A percentile compares a stretch with the other conserved stretches of the same genome.
Evolutionary conservation across 2,113 vertebrate genomes (phyloP).

Genomic region (Pachypanchax playfairii): DNA sequence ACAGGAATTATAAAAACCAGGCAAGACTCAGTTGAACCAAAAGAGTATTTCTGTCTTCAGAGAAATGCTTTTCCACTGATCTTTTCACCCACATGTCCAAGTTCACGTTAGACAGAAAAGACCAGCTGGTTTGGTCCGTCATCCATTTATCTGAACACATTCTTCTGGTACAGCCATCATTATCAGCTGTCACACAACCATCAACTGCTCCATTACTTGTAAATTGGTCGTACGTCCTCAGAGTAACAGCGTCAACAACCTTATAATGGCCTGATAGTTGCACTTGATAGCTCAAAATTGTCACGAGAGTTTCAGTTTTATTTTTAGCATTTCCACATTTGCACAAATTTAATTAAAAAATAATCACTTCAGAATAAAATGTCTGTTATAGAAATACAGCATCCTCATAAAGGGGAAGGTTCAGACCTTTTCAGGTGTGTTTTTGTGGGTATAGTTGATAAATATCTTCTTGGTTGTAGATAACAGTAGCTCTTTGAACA

Average conservation of each 20-base stretch:
- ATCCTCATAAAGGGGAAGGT: too few species aligned
- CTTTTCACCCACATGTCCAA: slow-evolving; percentile 13
- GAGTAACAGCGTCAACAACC: slow-evolving; percentile 24
- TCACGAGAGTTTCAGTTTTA: slow-evolving; percentile 8
- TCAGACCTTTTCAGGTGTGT: too few species aligned
- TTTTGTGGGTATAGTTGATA: too few species aligned
- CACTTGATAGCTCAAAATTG: slow-evolving; percentile 11
- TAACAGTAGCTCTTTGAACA: too few species aligned
- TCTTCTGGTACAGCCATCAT: slow-evolving; percentile 51
- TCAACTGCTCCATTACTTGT: too few species aligned
- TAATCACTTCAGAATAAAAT: too few species aligned
- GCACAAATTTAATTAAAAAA: too few species aligned
- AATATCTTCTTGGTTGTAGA: too few species aligned
- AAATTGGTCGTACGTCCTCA: slow-evolving; percentile 51
- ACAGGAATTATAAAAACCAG: slow-evolving; percentile 1
- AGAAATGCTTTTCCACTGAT: slow-evolving; percentile 29
- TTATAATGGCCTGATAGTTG: slow-evolving; percentile 39
- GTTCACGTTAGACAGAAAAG: slow-evolving; percentile 2
- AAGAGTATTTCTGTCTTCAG: not conserved
- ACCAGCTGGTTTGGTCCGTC: slow-evolving; percentile 49
- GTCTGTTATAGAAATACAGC: too few species aligned
- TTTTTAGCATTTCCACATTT: too few species aligned
- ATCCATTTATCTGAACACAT: slow-evolving; percentile 50
- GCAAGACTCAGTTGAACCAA: not conserved
- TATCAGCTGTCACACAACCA: slow-evolving; percentile 29